Conservation (phyloP, 2,888 invertebrate species). For the Cantharis nigra region DNA sequence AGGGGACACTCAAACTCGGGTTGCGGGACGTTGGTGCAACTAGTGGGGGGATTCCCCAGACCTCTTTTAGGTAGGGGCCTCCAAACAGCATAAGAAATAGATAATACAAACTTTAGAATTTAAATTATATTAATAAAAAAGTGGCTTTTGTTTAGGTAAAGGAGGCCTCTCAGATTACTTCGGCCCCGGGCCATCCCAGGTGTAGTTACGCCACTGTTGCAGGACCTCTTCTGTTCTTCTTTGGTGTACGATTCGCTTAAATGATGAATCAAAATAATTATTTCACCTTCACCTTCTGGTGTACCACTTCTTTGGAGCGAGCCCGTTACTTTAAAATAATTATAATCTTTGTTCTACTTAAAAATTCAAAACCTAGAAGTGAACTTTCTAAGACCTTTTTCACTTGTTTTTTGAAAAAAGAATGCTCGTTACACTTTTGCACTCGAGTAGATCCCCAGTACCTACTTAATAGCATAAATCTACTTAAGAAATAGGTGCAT, state of each 20-base stretch:
- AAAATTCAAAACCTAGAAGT: background rate
- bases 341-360: background rate
- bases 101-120: no score
- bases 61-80: no score
- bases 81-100: no score
- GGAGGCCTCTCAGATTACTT: no score
- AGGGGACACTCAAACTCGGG: no score
- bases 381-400: background rate
- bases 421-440: background rate
- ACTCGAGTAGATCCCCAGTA: background rate
- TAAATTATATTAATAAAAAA: no score
- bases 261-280: background rate
- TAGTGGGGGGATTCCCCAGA: no score
- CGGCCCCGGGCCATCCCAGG: no score
- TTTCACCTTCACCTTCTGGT: background rate
- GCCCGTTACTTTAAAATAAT: background rate
- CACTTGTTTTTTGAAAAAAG: background rate
- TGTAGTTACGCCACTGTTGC: no score
- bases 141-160: no score
- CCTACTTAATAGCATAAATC: background rate
- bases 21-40: no score
- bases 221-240: background rate
- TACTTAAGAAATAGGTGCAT: background rate
- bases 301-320: background rate
- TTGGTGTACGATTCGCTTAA: background rate